Evolutionary conservation across 2,797 vertebrate genomes (phyloP).

Genomic region (Neopelma chrysocephalum): DNA sequence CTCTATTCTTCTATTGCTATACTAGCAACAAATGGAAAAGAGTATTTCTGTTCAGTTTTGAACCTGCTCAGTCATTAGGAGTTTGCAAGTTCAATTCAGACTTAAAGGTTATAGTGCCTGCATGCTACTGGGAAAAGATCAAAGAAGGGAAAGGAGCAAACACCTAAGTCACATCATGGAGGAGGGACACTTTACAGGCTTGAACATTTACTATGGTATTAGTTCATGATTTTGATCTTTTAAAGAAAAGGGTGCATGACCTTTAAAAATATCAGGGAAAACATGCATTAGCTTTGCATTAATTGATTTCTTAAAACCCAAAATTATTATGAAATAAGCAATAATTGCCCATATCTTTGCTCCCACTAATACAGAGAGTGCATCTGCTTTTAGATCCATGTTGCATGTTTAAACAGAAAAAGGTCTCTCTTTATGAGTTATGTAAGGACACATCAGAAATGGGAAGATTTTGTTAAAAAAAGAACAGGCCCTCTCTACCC

Average conservation of each 20-base stretch:
- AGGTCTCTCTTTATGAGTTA: background rate
- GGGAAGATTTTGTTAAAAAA: background rate
- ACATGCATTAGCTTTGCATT: conserved; percentile 33
- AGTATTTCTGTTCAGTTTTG: background rate
- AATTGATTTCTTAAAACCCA: conserved; percentile 45
- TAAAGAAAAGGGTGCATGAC: conserved; percentile 7
- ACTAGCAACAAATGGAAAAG: background rate
- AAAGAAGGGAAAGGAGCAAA: background rate
- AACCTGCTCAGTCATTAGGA: background rate
- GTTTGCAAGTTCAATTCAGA: background rate
- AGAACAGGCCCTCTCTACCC: background rate
- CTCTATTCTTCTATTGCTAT: background rate
- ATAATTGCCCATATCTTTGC: conserved; percentile 19
- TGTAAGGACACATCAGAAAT: background rate
- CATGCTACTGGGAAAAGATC: background rate
- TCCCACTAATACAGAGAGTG: background rate
- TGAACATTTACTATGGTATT: background rate
- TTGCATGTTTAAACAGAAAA: background rate
- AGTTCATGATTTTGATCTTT: conserved; percentile 9
- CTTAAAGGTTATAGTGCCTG: background rate
- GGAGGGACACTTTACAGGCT: background rate
- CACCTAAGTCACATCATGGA: background rate
- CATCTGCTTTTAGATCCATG: conserved; percentile 21
- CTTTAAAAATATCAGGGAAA: conserved; percentile 54
- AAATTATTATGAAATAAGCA: conserved; percentile 30